Conservation (phyloP, 1,140 invertebrate species). For the Protaetia brevitarsis region DNA sequence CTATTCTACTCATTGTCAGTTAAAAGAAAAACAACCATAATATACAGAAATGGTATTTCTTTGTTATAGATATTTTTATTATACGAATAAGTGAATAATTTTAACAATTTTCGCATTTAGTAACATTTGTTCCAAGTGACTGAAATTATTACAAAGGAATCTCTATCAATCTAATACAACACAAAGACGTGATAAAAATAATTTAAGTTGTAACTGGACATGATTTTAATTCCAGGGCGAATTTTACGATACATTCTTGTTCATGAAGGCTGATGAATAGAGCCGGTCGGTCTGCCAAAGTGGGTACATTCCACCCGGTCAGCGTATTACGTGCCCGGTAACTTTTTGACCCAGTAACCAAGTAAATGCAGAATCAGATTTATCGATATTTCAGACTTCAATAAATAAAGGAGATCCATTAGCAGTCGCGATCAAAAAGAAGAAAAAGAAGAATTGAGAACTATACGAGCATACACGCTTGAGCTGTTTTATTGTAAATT, state of each 20-base stretch:
- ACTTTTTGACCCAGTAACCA: slow-evolving; percentile 15
- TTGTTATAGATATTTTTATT: too few relatives aligned
- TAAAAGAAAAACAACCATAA: too few relatives aligned
- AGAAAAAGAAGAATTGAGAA: neutral
- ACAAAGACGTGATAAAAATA: too few relatives aligned
- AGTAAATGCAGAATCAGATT: neutral
- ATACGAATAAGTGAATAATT: too few relatives aligned
- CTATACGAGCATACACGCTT: neutral
- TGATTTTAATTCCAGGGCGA: neutral
- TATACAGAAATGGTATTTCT: too few relatives aligned
- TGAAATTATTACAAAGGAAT: too few relatives aligned
- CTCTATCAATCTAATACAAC: too few relatives aligned
- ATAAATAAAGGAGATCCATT: neutral
- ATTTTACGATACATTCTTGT: neutral
- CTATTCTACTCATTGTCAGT: too few relatives aligned
- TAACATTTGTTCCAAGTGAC: too few relatives aligned
- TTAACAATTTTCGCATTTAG: too few relatives aligned
- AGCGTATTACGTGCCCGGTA: neutral
- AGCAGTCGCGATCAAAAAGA: neutral
- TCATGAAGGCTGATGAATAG: neutral
- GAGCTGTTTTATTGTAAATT: neutral
- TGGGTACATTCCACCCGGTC: neutral
- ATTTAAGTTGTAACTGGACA: too few relatives aligned
- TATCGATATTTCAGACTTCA: neutral
- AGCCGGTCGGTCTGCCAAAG: neutral